Evolutionary conservation across 2,113 vertebrate species (phyloP), one percentile per base, ranked within the genome.

Genomic region (Tenebrosternarchus preto): DNA sequence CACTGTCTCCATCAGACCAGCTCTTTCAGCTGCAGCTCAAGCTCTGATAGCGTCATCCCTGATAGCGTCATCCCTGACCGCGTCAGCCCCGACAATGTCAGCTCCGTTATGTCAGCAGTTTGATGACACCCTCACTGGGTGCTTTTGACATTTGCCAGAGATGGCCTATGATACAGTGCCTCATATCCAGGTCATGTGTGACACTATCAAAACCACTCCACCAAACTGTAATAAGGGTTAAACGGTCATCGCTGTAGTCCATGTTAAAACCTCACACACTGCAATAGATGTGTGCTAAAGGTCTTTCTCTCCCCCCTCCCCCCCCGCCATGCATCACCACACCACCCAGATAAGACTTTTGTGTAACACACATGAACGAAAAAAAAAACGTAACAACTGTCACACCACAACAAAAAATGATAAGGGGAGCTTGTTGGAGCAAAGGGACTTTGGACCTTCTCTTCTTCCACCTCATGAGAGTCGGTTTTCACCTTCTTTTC

Each of bases 41-140:
- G 7, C 17, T 17, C 24, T 27, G 63, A 77, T 50, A 76, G 29
- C 24, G 16, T 76, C 16, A 5, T 17, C 61, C 39, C 20, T 68
- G 7, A 25, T 24, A 19, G 56, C 12, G 43, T 50, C 43, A 50
- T 2, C 43, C 12, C 43, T 1, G 12, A 50, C 43, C 64, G n/a
- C 24, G 7, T 76, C 22, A 5, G 19, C 61, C 55, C 20, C 68
- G 16, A n/a, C 25, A 39, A 19, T 68, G 76, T 78, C 33, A 69
- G 11, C 61, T 66, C 20, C 68, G 16, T 39, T 57, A 19, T 68
- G 76, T 78, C 33, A 69, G 11, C 29, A 78, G 66, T 17, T 27
- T 69, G 76, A 78, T 70, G 76, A 59, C 5, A 17, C 69, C 68
- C 57, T 69, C 50, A 39, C 9, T 77, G 53, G 67, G 50, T 27